These are phyloP conservation scores for Rutilus rutilus DNA, from an alignment of 2,113 vertebrate genomes.

Conservation along the genomic window DNA sequence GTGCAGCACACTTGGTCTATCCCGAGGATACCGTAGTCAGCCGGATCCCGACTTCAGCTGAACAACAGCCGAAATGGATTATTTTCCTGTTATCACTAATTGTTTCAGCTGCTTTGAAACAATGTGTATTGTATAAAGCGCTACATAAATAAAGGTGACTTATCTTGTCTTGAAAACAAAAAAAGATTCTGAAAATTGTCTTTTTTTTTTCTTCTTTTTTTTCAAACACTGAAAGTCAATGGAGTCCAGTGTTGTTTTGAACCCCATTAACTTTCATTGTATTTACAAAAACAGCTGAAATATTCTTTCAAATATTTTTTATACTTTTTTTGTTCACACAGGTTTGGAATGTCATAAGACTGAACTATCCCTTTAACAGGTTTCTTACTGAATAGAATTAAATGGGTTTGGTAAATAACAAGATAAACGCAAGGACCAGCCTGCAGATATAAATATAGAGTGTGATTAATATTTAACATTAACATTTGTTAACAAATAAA, in stretches of 20 bases:
- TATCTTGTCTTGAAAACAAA: too few relatives aligned
- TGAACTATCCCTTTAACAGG: neutral
- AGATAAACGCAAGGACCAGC: conserved; percentile 34
- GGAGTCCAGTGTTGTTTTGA: neutral
- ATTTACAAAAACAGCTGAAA: neutral
- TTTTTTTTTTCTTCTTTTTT: too few relatives aligned
- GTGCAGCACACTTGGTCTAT: too few relatives aligned
- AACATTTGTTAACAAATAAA: neutral
- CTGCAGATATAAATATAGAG: conserved; percentile 29
- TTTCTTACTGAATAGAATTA: neutral
- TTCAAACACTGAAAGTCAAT: too few relatives aligned
- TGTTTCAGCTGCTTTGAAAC: too few relatives aligned
- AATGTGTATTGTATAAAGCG: too few relatives aligned
- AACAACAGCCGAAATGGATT: too few relatives aligned
- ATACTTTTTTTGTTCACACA: neutral
- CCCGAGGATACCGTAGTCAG: too few relatives aligned
- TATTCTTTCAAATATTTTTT: neutral
- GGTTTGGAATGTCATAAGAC: neutral
- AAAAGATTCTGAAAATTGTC: too few relatives aligned
- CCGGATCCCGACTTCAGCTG: too few relatives aligned
- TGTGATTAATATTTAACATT: conserved; percentile 18
- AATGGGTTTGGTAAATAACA: conserved; percentile 20
- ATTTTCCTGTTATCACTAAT: too few relatives aligned
- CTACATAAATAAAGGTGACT: too few relatives aligned
- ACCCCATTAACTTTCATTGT: neutral